These are phyloP conservation scores for Sinosuthora webbiana DNA, from an alignment of 2,113 vertebrate genomes.

Conservation along the genomic window DNA sequence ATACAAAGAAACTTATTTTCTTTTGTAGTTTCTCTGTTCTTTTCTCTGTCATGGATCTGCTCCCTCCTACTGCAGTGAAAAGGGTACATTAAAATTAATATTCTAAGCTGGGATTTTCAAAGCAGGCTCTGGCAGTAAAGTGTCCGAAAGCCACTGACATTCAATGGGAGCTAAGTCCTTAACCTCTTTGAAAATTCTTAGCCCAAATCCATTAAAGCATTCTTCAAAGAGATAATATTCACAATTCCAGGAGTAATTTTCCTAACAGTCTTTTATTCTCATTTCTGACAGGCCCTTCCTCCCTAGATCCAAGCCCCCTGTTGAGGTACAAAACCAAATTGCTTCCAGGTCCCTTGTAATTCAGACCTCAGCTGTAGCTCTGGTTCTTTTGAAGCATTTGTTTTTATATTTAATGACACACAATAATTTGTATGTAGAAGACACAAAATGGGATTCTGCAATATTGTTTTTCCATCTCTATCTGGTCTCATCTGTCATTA, in stretches of 20 bases:
- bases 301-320: neutral
- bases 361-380: neutral
- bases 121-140: neutral
- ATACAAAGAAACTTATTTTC: neutral
- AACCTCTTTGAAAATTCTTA: constrained; percentile 39
- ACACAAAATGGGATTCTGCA: neutral
- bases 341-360: neutral
- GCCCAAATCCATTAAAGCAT: neutral
- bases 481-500: neutral
- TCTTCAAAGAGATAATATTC: constrained; percentile 40
- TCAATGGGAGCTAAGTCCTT: constrained; percentile 1
- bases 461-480: neutral
- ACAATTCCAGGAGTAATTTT: constrained; percentile 33
- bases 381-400: neutral
- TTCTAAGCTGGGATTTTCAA: constrained; percentile 25
- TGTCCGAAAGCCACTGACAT: constrained; percentile 14
- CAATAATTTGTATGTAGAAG: neutral
- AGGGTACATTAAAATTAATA: constrained; percentile 26
- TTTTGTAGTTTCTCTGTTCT: neutral
- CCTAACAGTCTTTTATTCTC: neutral
- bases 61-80: neutral
- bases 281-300: neutral
- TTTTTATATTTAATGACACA: neutral
- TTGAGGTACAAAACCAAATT: neutral
- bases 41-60: neutral